A percentile compares a stretch with the other conserved stretches of the same genome.
phyloP scores from a whole-genome alignment of 2,797 vertebrate species.

The Nyctibius grandis region DNA sequence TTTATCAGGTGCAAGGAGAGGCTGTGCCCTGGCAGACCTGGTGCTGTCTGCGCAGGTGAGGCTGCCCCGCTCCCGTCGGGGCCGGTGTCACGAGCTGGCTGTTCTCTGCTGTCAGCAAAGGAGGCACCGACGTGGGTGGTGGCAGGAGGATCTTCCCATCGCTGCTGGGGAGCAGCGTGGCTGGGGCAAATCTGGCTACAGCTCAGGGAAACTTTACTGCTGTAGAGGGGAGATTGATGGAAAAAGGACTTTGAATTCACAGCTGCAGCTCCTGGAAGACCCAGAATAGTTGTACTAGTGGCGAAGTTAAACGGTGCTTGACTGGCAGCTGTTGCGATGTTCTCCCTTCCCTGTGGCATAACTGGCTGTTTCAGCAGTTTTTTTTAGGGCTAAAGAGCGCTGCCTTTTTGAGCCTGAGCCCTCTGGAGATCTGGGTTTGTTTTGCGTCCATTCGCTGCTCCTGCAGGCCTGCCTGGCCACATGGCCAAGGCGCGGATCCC shows the following conservation, averaged over 20 bases:
- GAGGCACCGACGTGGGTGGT: rapidly evolving
- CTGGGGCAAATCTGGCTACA: not conserved
- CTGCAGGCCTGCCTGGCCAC: not conserved
- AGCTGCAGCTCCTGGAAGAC: not conserved
- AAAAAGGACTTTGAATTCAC: not conserved
- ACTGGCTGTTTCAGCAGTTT: not conserved
- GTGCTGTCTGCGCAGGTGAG: not conserved
- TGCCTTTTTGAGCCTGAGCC: not conserved
- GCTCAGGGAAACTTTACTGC: not conserved
- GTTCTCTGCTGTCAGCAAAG: rapidly evolving
- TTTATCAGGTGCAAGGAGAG: not conserved
- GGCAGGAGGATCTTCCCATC: not conserved
- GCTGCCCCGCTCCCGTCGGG: not conserved
- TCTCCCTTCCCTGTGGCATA: not conserved
- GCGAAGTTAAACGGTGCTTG: not conserved
- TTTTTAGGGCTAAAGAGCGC: not conserved
- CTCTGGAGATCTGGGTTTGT: not conserved
- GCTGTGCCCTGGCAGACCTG: not conserved
- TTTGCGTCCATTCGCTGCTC: not conserved
- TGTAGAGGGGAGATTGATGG: not conserved
- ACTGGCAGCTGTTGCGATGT: not conserved
- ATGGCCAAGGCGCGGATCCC: rapidly evolving
- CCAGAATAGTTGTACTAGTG: not conserved
- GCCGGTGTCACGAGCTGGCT: rapidly evolving
- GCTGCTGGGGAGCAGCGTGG: not conserved